These are phyloP conservation scores for Cylas formicarius DNA, from an alignment of 1,140 invertebrate genomes.

Conservation along the genomic window DNA sequence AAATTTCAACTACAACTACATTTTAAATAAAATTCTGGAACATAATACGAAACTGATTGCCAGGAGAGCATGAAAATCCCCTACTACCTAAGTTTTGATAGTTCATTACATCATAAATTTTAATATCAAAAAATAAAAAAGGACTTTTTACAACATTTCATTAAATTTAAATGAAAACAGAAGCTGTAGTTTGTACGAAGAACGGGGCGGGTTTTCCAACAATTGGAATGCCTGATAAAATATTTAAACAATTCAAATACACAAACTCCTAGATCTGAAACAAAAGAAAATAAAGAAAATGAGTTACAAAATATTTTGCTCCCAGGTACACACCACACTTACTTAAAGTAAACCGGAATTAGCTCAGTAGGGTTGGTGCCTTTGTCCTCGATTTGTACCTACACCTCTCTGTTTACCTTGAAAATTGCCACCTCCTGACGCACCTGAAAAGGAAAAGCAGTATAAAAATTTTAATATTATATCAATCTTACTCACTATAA, in stretches of 20 bases:
- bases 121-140: constrained; percentile 23
- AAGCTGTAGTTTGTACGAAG: constrained; percentile 14
- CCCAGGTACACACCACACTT: constrained; percentile 2
- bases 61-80: not conserved
- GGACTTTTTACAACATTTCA: constrained; percentile 9
- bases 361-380: constrained; percentile 65
- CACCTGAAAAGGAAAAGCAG: constrained; percentile 42
- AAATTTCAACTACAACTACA: no score
- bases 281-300: constrained; percentile 9
- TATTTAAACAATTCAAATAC: constrained; percentile 10
- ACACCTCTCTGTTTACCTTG: constrained; percentile 57
- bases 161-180: constrained; percentile 13
- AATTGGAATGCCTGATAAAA: constrained; percentile 16
- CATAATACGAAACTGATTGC: constrained; percentile 2
- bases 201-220: constrained; percentile 2
- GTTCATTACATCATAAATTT: not conserved
- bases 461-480: constrained; percentile 40
- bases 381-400: constrained; percentile 60
- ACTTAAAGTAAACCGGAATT: constrained; percentile 14
- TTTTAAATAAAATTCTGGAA: constrained; percentile 1
- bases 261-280: constrained; percentile 12
- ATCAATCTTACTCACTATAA: constrained; percentile 33
- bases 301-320: not conserved
- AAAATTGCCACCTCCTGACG: constrained; percentile 49
- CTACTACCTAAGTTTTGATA: constrained; percentile 5